A percentile compares a stretch with the other conserved stretches of the same genome.
phyloP scores from a whole-genome alignment of 2,113 vertebrate genomes.

The Brachyistius frenatus region DNA sequence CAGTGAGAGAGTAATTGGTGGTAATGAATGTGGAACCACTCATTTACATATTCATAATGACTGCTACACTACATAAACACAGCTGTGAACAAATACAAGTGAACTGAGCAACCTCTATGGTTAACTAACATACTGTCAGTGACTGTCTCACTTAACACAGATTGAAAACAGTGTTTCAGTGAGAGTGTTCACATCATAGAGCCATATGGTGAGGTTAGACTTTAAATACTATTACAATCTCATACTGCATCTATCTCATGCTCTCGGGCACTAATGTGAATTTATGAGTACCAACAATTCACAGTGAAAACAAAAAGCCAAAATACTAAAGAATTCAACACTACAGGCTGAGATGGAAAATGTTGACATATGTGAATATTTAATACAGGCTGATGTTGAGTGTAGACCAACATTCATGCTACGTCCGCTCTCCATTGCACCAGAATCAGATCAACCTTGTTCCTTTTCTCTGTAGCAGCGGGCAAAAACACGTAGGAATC shows the following conservation, averaged over 20 bases:
- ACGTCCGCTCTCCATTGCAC: not conserved
- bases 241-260: too few relatives aligned
- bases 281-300: too few relatives aligned
- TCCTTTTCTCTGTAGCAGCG: not conserved
- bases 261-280: too few relatives aligned
- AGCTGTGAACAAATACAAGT: constrained; percentile 41
- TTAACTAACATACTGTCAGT: constrained; percentile 9
- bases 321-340: not conserved
- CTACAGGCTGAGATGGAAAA: too few relatives aligned
- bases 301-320: not conserved
- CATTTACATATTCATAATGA: constrained; percentile 58
- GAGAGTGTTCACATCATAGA: not conserved
- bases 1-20: constrained; percentile 60
- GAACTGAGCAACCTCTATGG: constrained; percentile 7
- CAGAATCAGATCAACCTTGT: not conserved
- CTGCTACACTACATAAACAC: constrained; percentile 49
- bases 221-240: not conserved
- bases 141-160: not conserved
- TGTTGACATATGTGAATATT: too few relatives aligned
- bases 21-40: constrained; percentile 52
- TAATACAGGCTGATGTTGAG: not conserved
- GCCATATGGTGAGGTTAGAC: not conserved
- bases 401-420: not conserved
- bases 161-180: constrained; percentile 2
- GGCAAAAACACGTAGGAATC: not conserved